phyloP scores from a whole-genome alignment of 1,140 invertebrate genomes.

The Akabosia matsudoensis region DNA sequence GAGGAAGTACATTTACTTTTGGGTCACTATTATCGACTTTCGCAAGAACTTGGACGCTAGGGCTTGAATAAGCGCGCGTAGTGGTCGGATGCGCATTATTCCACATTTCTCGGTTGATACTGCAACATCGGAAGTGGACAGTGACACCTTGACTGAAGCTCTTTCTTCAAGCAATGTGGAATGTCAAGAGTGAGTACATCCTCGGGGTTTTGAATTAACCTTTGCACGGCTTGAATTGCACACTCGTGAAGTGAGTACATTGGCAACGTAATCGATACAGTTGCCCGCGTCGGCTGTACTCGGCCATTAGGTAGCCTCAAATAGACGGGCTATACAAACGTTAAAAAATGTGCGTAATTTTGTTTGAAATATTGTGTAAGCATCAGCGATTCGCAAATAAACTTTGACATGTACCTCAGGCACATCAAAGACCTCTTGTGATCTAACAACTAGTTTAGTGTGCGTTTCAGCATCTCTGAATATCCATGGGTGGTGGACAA shows the following conservation, averaged over 20 bases:
- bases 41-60: too few species aligned
- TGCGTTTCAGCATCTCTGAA: conserved; percentile 62
- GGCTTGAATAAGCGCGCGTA: too few species aligned
- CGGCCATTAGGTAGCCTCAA: conserved; percentile 41
- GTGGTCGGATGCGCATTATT: too few species aligned
- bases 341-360: background rate
- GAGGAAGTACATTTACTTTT: too few species aligned
- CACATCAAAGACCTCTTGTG: conserved; percentile 51
- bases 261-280: conserved; percentile 51
- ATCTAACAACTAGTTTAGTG: conserved; percentile 54
- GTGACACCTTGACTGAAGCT: conserved; percentile 34
- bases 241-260: conserved; percentile 51
- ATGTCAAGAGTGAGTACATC: conserved; percentile 41
- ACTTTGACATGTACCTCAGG: conserved; percentile 34
- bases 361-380: background rate
- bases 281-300: conserved; percentile 43
- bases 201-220: conserved; percentile 23
- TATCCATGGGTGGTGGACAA: conserved; percentile 69
- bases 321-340: conserved; percentile 34
- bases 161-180: conserved; percentile 37
- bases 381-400: conserved; percentile 5
- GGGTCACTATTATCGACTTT: too few species aligned
- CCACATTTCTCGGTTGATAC: too few species aligned
- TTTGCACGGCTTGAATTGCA: conserved; percentile 48
- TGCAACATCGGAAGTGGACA: too few species aligned